phyloP scores from a whole-genome alignment of 2,797 vertebrate genomes.

The Danionella dracula region DNA sequence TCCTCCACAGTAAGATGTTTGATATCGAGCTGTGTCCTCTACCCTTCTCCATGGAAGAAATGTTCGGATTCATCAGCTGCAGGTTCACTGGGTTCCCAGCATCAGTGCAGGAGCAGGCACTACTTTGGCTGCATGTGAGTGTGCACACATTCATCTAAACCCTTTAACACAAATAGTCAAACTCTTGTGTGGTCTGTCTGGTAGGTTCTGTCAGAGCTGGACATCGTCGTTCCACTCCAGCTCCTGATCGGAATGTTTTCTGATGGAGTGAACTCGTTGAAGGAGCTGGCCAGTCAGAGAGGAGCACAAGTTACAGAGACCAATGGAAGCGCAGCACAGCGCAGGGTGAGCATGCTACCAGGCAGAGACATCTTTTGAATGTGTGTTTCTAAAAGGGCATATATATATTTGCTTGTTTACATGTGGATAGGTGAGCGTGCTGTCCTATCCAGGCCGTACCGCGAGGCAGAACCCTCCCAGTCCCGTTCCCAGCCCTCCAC shows the following conservation, averaged over 20 bases:
- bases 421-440: conserved; percentile 81
- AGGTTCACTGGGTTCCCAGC: conserved; percentile 96
- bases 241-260: conserved; percentile 98
- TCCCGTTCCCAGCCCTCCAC: conserved; percentile 93
- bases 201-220: conserved; percentile 93
- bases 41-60: conserved; percentile 99
- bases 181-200: background rate
- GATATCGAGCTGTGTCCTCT: conserved; percentile 96
- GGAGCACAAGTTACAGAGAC: conserved; percentile 82
- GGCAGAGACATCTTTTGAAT: background rate
- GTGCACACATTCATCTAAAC: background rate
- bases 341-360: conserved; percentile 76
- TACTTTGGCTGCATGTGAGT: conserved; percentile 97
- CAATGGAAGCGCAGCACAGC: conserved; percentile 76
- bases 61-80: conserved; percentile 99
- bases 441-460: conserved; percentile 87
- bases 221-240: conserved; percentile 95
- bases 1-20: conserved; percentile 92
- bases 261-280: conserved; percentile 96
- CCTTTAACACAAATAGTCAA: background rate
- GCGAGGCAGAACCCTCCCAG: conserved; percentile 87
- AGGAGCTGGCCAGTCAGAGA: conserved; percentile 94
- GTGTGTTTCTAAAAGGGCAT: background rate
- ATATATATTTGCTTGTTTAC: background rate
- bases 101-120: conserved; percentile 94